Conservation (phyloP, 2,113 vertebrate genomes). For the Columba livia region DNA sequence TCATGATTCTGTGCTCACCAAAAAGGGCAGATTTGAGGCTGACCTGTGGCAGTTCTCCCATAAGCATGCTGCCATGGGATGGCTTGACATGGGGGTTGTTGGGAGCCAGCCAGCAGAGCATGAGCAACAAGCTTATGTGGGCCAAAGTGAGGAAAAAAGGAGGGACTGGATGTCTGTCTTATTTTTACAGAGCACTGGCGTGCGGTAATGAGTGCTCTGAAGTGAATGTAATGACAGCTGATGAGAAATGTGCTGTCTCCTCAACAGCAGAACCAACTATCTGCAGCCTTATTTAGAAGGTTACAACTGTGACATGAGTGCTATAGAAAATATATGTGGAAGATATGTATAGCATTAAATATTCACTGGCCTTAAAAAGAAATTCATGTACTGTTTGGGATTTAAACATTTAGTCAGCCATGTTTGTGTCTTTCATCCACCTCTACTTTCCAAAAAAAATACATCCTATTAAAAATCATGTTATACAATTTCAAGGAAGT, state of each 20-base stretch:
- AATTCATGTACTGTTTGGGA: background rate
- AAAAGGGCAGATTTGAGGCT: background rate
- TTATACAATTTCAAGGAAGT: background rate
- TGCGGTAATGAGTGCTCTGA: background rate
- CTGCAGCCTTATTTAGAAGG: background rate
- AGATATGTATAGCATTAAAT: background rate
- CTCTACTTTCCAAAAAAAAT: background rate
- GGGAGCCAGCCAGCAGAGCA: background rate
- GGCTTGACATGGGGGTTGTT: background rate
- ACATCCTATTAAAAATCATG: background rate
- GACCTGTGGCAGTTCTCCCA: background rate
- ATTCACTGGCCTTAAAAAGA: background rate
- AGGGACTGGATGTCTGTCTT: background rate
- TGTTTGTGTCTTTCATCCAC: background rate
- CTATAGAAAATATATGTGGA: background rate
- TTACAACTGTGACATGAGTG: background rate
- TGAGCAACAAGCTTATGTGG: background rate
- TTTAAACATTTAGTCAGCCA: background rate
- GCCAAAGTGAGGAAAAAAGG: background rate
- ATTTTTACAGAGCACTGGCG: rapidly evolving
- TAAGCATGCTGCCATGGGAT: background rate
- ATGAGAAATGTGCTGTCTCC: background rate
- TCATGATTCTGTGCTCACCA: background rate
- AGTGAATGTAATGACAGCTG: background rate
- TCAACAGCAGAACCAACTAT: background rate